Conservation (phyloP, 2,797 vertebrate genomes). For the Mormyrus proboscirostris region DNA sequence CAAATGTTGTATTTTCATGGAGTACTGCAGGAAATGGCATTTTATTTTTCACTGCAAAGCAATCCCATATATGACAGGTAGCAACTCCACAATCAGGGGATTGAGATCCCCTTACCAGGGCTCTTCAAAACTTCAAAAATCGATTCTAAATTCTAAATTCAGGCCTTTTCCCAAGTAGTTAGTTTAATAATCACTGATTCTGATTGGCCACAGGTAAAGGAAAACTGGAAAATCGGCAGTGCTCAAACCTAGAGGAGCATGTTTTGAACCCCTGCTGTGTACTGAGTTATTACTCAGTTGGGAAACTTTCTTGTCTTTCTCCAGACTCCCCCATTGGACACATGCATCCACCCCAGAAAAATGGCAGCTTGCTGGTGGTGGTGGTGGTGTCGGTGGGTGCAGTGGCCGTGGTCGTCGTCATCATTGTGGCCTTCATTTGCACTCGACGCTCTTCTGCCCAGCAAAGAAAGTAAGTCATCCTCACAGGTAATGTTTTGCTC, state of each 20-base stretch:
- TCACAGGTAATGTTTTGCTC: not conserved
- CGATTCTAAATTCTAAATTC: not conserved
- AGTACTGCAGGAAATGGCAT: not conserved
- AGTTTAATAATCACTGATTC: not conserved
- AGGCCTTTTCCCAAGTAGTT: not conserved
- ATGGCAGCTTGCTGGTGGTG: constrained; percentile 81
- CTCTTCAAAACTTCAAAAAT: not conserved
- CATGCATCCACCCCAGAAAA: constrained; percentile 88
- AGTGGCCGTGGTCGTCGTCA: constrained; percentile 72
- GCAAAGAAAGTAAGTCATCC: constrained; percentile 78
- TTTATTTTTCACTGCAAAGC: not conserved
- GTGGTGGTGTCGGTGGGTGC: constrained; percentile 78
- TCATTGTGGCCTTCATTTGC: constrained; percentile 78
- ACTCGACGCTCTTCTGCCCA: constrained; percentile 81
- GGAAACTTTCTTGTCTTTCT: constrained; percentile 2
- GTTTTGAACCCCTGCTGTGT: not conserved
- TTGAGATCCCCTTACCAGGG: not conserved
- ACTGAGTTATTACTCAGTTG: not conserved
- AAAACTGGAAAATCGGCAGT: not conserved
- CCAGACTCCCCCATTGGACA: constrained; percentile 86
- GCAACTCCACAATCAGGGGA: not conserved
- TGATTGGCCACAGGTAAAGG: not conserved
- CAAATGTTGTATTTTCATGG: constrained; percentile 16
- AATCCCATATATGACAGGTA: not conserved
- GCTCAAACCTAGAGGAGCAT: not conserved